Percentiles rank a stretch among this genome's conserved stretches.
Conservation (phyloP, 2,113 vertebrate species). For the Genyomyrus donnyi region DNA sequence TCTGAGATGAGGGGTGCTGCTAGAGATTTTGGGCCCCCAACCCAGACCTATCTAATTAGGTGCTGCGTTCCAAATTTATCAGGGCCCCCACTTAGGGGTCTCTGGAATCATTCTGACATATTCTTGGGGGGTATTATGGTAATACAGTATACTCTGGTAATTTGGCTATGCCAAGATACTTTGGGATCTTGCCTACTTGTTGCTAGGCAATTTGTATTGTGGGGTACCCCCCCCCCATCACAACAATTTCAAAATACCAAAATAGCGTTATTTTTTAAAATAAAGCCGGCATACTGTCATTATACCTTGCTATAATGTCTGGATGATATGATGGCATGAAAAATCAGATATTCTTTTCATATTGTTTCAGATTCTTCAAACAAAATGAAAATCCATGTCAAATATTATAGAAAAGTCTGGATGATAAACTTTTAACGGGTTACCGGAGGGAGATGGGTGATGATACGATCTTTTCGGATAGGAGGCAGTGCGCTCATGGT, state of each 20-base stretch:
- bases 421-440: background rate
- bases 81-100: background rate
- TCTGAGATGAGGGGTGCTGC: background rate
- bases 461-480: constrained; percentile 79
- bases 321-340: background rate
- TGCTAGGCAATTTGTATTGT: background rate
- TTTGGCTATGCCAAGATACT: background rate
- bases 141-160: background rate
- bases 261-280: background rate
- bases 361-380: background rate
- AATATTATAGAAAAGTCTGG: background rate
- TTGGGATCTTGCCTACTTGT: background rate
- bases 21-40: background rate
- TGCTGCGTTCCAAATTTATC: background rate
- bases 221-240: background rate
- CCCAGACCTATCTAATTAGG: background rate
- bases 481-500: constrained; percentile 84
- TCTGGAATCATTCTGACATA: background rate
- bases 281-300: background rate
- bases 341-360: background rate
- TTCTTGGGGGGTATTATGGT: background rate
- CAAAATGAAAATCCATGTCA: background rate
- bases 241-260: background rate
- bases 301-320: background rate
- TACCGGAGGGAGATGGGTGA: constrained; percentile 79